Evolutionary conservation across 2,113 vertebrate species (phyloP), one percentile per base, ranked within the genome.

Genomic region (Hymenochirus boettgeri): DNA sequence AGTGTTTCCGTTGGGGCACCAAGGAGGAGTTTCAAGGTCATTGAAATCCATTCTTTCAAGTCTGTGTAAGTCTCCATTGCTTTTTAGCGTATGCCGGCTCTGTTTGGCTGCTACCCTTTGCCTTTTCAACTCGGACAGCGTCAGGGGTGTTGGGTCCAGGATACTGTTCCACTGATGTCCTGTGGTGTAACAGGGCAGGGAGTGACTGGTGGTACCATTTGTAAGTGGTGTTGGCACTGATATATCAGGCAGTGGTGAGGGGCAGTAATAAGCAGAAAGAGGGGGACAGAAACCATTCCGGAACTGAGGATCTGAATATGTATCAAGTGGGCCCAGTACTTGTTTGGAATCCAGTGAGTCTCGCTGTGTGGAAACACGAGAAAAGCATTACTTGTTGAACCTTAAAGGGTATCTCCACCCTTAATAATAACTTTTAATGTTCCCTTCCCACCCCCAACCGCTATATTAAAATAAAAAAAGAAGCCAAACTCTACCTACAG

Each of bases 91-190:
- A 71, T 94, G 90, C 59, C 79, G 91, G 57, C 94, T 85, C 4
- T 95, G 76, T 19, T 98, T 99, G 79, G 95, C 91, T 0, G 95
- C 96, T 0, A 92, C 85, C 48, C 96, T 84, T 81, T 99, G 94
- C 73, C 91, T 87, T 79, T 99, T 99, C 48, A 99, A 88, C 79
- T 99, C 94, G 0, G 94, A 92, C 45, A 99, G 88, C 0, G 96
- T 99, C 67, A 97, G 92, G 42, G 91, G 82, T 10, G 79, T 82
- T 47, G 82, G 83, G 69, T 90, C 89, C 72, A 92, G 91, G 79
- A 93, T 92, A 61, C 81, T 62, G 0, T 76, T 81, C 83, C 83
- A 92, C 58, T 86, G 39, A 39, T 73, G 89, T 75, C 81, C 62
- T 3, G 57, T 73, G 70, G 0, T 76, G 75, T 76, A 15, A 0